Conservation (phyloP, 2,888 invertebrate genomes). For the Nasonovia ribisnigri region DNA sequence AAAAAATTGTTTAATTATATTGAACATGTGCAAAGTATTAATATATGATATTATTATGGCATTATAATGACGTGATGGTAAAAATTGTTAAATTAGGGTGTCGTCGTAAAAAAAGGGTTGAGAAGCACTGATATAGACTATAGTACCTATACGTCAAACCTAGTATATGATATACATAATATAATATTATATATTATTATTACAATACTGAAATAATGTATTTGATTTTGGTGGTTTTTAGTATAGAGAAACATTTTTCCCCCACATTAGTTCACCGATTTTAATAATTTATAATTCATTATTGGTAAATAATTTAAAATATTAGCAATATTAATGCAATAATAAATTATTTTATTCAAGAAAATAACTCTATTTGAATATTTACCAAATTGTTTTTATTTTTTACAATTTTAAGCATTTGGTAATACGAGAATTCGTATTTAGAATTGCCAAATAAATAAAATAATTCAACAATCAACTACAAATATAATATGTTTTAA, state of each 20-base stretch:
- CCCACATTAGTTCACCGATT: not conserved
- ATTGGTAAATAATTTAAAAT: not conserved
- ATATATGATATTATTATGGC: not conserved
- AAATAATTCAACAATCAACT: not conserved
- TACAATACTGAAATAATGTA: not conserved
- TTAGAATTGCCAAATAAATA: not conserved
- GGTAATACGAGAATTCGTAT: no score
- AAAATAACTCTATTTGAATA: not conserved
- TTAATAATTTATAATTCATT: not conserved
- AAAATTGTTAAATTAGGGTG: no score
- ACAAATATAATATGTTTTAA: not conserved
- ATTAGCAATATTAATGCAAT: not conserved
- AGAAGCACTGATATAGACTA: no score
- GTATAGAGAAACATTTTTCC: not conserved
- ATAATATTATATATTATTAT: no score
- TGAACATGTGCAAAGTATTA: no score
- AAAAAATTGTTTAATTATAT: not conserved
- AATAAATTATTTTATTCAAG: not conserved
- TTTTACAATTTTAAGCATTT: not conserved
- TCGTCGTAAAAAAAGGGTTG: no score
- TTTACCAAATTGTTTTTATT: not conserved
- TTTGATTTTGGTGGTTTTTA: not conserved
- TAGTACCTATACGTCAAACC: no score
- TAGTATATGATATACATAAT: no score
- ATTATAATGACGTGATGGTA: not conserved